phyloP scores from a whole-genome alignment of 2,113 vertebrate genomes.

The Tursiops truncatus region DNA sequence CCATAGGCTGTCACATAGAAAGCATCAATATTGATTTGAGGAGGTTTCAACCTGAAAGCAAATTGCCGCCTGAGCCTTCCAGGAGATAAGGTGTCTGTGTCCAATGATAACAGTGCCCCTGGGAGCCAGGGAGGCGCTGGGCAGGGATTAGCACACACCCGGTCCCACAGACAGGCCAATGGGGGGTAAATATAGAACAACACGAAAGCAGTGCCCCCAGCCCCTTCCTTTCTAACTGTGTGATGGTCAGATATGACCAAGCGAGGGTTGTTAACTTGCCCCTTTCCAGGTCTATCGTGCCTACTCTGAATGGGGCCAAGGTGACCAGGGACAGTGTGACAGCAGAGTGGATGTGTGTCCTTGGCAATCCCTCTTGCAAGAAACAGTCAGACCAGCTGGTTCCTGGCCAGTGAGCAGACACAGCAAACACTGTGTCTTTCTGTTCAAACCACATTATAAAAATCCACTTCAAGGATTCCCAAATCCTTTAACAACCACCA shows the following conservation, averaged over 20 bases:
- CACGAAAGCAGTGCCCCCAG: constrained; percentile 74
- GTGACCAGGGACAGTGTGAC: background rate
- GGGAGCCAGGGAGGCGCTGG: constrained; percentile 82
- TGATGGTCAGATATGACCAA: background rate
- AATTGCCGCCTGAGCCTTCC: constrained; percentile 78
- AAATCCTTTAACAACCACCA: background rate
- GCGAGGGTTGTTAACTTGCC: constrained; percentile 50
- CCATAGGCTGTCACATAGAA: background rate
- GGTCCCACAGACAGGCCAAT: constrained; percentile 62
- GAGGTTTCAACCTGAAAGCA: constrained; percentile 79
- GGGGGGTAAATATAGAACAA: constrained; percentile 83
- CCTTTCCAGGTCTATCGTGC: constrained; percentile 16
- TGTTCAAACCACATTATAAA: background rate
- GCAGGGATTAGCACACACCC: constrained; percentile 80
- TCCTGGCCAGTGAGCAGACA: background rate
- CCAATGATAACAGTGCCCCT: constrained; percentile 79
- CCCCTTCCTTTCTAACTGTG: constrained; percentile 69
- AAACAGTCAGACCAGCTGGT: background rate
- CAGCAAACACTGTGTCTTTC: background rate
- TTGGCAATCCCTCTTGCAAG: background rate
- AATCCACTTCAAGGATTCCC: background rate
- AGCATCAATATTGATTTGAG: constrained; percentile 17
- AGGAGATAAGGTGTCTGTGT: constrained; percentile 79
- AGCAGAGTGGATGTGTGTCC: rapidly evolving
- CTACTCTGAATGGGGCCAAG: background rate